phyloP scores from a whole-genome alignment of 2,797 vertebrate genomes.

The Takifugu rubripes region DNA sequence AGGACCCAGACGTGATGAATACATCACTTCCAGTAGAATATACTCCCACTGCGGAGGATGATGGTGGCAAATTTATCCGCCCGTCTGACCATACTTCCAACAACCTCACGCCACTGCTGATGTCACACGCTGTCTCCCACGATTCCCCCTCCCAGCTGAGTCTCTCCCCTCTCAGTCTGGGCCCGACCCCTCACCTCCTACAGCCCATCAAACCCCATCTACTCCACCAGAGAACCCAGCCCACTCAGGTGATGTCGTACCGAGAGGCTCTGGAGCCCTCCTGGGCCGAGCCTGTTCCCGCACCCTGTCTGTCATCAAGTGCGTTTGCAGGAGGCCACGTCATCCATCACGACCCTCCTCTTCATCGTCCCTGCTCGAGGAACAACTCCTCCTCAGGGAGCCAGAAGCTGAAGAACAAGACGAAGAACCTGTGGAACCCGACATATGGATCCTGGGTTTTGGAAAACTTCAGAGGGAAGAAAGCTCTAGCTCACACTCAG shows the following conservation, averaged over 20 bases:
- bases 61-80: constrained; percentile 68
- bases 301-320: constrained; percentile 35
- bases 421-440: constrained; percentile 92
- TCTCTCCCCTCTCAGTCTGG: constrained; percentile 43
- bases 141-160: constrained; percentile 58
- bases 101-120: constrained; percentile 77
- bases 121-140: constrained; percentile 67
- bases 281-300: constrained; percentile 65
- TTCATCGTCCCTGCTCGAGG: constrained; percentile 66
- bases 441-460: constrained; percentile 90
- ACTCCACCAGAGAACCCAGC: constrained; percentile 66
- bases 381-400: constrained; percentile 70
- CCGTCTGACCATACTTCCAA: constrained; percentile 72
- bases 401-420: constrained; percentile 88
- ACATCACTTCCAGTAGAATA: constrained; percentile 84
- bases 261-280: constrained; percentile 70
- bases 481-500: constrained; percentile 74
- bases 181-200: constrained; percentile 33
- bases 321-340: constrained; percentile 49
- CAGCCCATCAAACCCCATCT: constrained; percentile 69
- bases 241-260: constrained; percentile 71
- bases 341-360: constrained; percentile 69
- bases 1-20: constrained; percentile 92
- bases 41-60: constrained; percentile 77
- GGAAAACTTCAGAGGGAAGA: constrained; percentile 79